Percentiles rank a stretch among this genome's conserved stretches.
These are phyloP conservation scores for Parasteatoda lunata DNA, from an alignment of 2,888 invertebrate species.

Conservation along the genomic window DNA sequence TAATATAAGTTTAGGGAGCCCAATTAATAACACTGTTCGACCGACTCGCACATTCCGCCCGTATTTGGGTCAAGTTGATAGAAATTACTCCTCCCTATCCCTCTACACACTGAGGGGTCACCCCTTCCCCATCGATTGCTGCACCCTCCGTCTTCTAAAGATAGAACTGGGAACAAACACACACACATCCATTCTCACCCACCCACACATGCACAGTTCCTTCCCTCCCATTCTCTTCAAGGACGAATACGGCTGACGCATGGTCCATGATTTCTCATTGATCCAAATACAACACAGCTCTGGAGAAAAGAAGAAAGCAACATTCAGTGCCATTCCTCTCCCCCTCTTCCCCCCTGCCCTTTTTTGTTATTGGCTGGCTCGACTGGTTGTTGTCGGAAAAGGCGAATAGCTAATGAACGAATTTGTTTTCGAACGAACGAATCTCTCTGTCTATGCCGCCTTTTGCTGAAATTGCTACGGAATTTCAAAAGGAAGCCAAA, in stretches of 20 bases:
- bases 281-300: conserved; percentile 24
- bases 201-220: conserved; percentile 36
- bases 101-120: background rate
- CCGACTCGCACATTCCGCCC: background rate
- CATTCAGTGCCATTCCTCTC: conserved; percentile 18
- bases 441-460: background rate
- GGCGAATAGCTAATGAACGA: conserved; percentile 53
- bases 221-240: conserved; percentile 48
- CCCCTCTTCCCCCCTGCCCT: conserved; percentile 1
- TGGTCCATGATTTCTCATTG: conserved; percentile 44
- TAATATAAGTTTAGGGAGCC: no score
- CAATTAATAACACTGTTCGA: background rate
- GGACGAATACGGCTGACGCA: conserved; percentile 64
- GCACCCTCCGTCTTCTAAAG: conserved; percentile 51
- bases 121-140: conserved; percentile 36
- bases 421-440: conserved; percentile 33
- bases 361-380: conserved; percentile 41
- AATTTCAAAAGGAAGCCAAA: no score
- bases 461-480: no score
- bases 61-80: conserved; percentile 5
- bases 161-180: conserved; percentile 41
- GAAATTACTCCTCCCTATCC: background rate
- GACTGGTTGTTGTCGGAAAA: background rate
- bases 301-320: conserved; percentile 27
- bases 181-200: conserved; percentile 34